These are phyloP conservation scores for Cactoblastis cactorum DNA, from an alignment of 2,888 invertebrate genomes.

Conservation along the genomic window DNA sequence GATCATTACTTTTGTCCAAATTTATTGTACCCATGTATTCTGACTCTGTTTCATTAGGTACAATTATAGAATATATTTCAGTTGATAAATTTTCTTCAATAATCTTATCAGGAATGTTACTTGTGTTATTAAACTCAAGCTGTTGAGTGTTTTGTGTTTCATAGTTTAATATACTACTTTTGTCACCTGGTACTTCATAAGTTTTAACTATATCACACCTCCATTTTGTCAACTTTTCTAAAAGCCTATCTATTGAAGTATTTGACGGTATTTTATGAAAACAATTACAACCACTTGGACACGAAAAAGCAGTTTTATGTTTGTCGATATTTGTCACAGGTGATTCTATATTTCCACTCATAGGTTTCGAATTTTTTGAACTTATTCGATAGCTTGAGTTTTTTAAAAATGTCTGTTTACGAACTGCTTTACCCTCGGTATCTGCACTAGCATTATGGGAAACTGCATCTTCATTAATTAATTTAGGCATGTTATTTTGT, in stretches of 20 bases:
- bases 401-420: conserved; percentile 28
- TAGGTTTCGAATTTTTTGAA: conserved; percentile 40
- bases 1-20: conserved; percentile 55
- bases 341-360: conserved; percentile 25
- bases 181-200: not conserved
- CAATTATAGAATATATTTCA: conserved; percentile 14
- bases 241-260: conserved; percentile 55
- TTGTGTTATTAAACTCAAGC: not conserved
- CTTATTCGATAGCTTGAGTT: conserved; percentile 25
- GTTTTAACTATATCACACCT: conserved; percentile 32
- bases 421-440: conserved; percentile 15
- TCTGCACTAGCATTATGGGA: not conserved
- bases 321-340: conserved; percentile 20
- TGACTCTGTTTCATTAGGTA: conserved; percentile 39
- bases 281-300: conserved; percentile 46
- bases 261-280: conserved; percentile 61
- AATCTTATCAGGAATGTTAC: not conserved
- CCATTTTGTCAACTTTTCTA: conserved; percentile 47
- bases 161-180: conserved; percentile 5
- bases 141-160: not conserved
- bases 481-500: conserved; percentile 31
- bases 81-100: conserved; percentile 13
- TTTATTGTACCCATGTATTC: conserved; percentile 56
- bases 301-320: conserved; percentile 27
- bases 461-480: conserved; percentile 17